Evolutionary conservation across 35 echinoderm and acorn worm species (phyloP), one percentile per base, ranked within the genome.

Genomic region (Lytechinus pictus): DNA sequence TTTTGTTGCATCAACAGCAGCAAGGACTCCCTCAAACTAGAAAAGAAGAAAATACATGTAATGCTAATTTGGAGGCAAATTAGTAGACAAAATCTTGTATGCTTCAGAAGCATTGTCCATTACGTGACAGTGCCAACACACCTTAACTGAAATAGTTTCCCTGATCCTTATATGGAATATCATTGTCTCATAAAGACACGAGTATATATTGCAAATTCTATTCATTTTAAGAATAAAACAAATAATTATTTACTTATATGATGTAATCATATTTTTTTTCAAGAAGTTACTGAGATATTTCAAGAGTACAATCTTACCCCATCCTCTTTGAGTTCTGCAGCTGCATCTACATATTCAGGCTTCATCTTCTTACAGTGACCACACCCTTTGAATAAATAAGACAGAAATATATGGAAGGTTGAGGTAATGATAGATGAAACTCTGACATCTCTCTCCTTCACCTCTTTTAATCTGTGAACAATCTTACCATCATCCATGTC

Each of bases 291-390:
- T 11, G 9, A 58, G 33, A 58, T 58, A 9, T 58, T 4, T 9
- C 9, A 58, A 58, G 56, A 11, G 56, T 13, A 58, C 56, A 58
- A 11, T 95, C 96, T 94, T 87, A 99, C 98, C 97, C 97, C 98
- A 95, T 97, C 95, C 29, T 99, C 97, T 57, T 91, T 94, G 6
- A 99, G 96, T 86, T 97, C 61, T 95, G 95, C 96, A 33, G 98
- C 98, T 86, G 98, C 97, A n/a, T 96, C 98, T 55, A 86, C 96
- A 90, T 97, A 99, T 96, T 99, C 98, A 79, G 98, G 98, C 86
- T 99, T 99, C 98, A 99, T 99, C 86, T 99, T 99, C 61, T 99
- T 99, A 72, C 98, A 99, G 92, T 99, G 98, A 79, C 98, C 98
- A 96, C 98, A 99, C 98, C 98, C 98, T 99, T 93, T 87, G 91